These are phyloP conservation scores for Zygothrica quintamaculata DNA, from an alignment of 2,888 invertebrate genomes.

Conservation along the genomic window DNA sequence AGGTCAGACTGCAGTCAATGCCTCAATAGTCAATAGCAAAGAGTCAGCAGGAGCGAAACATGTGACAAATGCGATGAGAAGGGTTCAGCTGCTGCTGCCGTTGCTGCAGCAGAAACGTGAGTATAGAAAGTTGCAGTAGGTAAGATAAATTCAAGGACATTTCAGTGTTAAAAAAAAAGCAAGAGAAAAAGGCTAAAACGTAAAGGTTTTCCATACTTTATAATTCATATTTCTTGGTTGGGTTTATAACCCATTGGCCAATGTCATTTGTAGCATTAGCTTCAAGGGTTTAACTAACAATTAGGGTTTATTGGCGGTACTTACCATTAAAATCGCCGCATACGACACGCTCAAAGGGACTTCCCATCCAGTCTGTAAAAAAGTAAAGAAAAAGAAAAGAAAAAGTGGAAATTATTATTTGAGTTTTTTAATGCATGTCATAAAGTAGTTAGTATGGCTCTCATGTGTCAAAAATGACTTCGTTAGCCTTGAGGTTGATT, in stretches of 20 bases:
- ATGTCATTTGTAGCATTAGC: slow-evolving; percentile 61
- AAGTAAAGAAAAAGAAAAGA: slow-evolving; percentile 77
- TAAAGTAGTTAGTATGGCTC: slow-evolving; percentile 30
- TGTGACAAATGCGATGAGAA: slow-evolving; percentile 63
- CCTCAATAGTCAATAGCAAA: not conserved
- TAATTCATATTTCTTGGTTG: slow-evolving; percentile 61
- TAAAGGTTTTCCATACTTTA: slow-evolving; percentile 25
- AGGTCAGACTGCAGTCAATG: slow-evolving; percentile 33
- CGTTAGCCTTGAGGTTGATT: slow-evolving; percentile 50
- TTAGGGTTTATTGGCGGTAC: slow-evolving; percentile 81
- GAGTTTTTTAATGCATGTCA: slow-evolving; percentile 16
- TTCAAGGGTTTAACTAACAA: slow-evolving; percentile 46
- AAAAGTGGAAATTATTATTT: too few relatives aligned
- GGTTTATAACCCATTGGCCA: slow-evolving; percentile 70
- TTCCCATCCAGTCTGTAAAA: slow-evolving; percentile 95
- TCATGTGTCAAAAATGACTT: slow-evolving; percentile 27
- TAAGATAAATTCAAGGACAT: slow-evolving; percentile 61
- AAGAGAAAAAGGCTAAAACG: slow-evolving; percentile 17
- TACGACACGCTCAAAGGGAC: slow-evolving; percentile 96
- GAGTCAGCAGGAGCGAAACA: slow-evolving; percentile 51
- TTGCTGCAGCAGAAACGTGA: too few relatives aligned
- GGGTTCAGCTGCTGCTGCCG: slow-evolving; percentile 60
- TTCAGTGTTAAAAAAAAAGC: slow-evolving; percentile 49
- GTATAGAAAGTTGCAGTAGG: slow-evolving; percentile 49
- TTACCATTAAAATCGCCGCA: slow-evolving; percentile 96